Conservation (phyloP, 2,797 vertebrate genomes). For the Protonibea diacanthus region DNA sequence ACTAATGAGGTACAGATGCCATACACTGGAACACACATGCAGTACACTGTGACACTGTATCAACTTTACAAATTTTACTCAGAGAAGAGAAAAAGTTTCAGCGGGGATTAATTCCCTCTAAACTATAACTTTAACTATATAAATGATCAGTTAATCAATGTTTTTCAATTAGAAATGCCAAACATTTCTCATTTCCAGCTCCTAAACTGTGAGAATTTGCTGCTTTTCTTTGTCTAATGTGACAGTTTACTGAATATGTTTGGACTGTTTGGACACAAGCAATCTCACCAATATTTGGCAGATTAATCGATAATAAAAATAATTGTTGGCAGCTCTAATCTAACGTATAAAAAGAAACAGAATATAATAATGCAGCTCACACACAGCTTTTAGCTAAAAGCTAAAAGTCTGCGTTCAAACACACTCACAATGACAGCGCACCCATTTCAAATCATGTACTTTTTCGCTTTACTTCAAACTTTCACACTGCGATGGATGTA, state of each 20-base stretch:
- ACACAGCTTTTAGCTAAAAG: not conserved
- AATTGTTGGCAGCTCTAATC: not conserved
- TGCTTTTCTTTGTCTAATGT: not conserved
- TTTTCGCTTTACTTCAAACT: too few species aligned
- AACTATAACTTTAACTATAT: not conserved
- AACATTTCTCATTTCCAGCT: not conserved
- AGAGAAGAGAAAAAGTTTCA: not conserved
- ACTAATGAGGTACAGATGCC: slow-evolving; percentile 47
- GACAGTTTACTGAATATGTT: not conserved
- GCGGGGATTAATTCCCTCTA: not conserved
- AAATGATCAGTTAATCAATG: not conserved
- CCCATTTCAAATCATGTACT: too few species aligned
- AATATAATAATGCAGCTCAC: too few species aligned
- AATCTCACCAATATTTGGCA: not conserved
- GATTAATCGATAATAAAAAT: too few species aligned
- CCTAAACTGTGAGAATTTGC: not conserved
- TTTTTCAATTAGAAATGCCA: not conserved
- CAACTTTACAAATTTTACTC: not conserved
- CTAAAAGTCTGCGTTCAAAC: not conserved
- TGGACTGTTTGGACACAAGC: not conserved
- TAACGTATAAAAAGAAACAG: not conserved
- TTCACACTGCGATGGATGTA: too few species aligned
- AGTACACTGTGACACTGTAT: not conserved
- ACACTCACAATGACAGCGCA: not conserved
- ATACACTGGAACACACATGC: slow-evolving; percentile 13